Evolutionary conservation across 2,888 invertebrate species (phyloP), one percentile per base, ranked within the genome.

Genomic region (Amblyteles armatorius): DNA sequence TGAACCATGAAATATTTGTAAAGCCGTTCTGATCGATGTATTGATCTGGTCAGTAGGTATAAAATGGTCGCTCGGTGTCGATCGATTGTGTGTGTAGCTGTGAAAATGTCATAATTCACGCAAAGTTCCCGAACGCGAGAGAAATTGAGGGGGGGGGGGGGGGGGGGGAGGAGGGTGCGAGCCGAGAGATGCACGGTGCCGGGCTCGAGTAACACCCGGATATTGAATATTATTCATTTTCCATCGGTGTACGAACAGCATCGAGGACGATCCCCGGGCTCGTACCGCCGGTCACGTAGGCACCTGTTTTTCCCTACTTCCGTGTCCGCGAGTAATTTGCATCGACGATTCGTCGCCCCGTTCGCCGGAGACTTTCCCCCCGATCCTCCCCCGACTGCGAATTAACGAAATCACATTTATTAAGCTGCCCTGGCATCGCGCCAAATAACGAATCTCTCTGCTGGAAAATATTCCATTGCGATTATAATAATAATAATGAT

Each of bases 361-460:
- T 36, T 60, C 50, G 16, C 71, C 79, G 3, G 3, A 19, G 13
- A 7, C 36, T 36, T 52, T 13, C n/a, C 55, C 33, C 55, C 19
- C 71, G 6, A 60, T 33, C 19, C 60, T 16, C 13, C 33, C 33
- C 48, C 44, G 52, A 19, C 71, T 82, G 36, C 74, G 83, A 83
- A 79, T 87, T 86, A 88, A 87, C 83, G 48, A 77, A 68, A 72
- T 80, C 26, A 83, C 83, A 86, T 87, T 44, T 88, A 88, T 87
- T 89, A 87, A 89, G 89, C 78, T 73, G 52, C 26, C 36, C 65
- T 87, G 86, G 84, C 84, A 16, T 63, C 11, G 33, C 13, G 83
- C 85, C 87, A 87, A 80, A 71, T 69, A 19, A 4, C 33, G 63
- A 63, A 29, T 29, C 60, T 60, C 60, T 60, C 55, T 55, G 52